phyloP scores from a whole-genome alignment of 2,888 invertebrate genomes.

The Tenthredo distinguenda region DNA sequence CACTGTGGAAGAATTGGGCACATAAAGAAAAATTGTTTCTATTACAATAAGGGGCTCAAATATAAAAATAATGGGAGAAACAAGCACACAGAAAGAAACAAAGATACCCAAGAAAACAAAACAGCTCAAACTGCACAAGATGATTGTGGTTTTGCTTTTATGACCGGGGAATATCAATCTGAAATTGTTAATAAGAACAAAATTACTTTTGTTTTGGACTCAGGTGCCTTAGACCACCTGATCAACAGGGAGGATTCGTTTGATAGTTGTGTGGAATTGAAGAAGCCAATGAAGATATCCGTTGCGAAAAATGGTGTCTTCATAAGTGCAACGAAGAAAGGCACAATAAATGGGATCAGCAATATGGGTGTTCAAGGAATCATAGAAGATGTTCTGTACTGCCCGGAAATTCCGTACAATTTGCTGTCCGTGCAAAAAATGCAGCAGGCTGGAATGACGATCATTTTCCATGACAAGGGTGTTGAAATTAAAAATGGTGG shows the following conservation, averaged over 20 bases:
- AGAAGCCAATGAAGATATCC: conserved; percentile 54
- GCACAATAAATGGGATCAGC: conserved; percentile 63
- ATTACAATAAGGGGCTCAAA: too few species aligned
- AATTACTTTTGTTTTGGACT: conserved; percentile 22
- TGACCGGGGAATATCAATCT: conserved; percentile 30
- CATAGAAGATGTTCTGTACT: conserved; percentile 65
- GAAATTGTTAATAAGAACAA: not conserved
- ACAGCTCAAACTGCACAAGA: conserved; percentile 60
- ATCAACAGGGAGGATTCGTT: not conserved
- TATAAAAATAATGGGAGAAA: conserved; percentile 20
- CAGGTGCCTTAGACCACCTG: not conserved
- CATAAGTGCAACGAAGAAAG: conserved; percentile 56
- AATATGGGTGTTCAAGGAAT: conserved; percentile 60
- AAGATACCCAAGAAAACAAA: not conserved
- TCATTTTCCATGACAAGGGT: not conserved
- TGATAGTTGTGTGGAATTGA: not conserved
- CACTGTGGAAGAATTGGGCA: too few species aligned
- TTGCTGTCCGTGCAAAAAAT: not conserved
- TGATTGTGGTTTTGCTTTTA: conserved; percentile 39
- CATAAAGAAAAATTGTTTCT: too few species aligned
- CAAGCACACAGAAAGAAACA: conserved; percentile 25
- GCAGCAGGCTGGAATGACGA: not conserved
- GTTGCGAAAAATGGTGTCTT: conserved; percentile 54
- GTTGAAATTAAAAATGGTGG: not conserved
- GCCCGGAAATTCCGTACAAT: conserved; percentile 61